Evolutionary conservation across 2,888 invertebrate species (phyloP).

Genomic region (Balanococcus diminutus): DNA sequence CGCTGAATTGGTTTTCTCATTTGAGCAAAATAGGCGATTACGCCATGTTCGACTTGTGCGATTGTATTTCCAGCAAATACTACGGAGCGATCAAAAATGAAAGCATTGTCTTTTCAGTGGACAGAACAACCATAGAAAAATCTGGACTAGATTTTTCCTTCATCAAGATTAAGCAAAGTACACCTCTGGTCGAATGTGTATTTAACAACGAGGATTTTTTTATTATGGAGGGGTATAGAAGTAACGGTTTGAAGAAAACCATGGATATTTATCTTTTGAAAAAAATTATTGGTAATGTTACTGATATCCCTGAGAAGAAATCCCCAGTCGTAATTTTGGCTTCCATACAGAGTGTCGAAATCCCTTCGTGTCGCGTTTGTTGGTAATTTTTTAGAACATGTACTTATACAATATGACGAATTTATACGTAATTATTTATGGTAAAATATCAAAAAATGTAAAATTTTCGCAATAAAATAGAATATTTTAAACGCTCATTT

Average conservation of each 20-base stretch:
- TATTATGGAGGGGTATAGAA: background rate
- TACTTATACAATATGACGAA: background rate
- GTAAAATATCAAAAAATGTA: background rate
- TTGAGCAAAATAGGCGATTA: background rate
- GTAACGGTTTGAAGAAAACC: background rate
- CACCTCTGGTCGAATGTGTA: background rate
- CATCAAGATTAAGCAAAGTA: background rate
- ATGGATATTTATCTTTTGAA: background rate
- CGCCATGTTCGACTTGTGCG: background rate
- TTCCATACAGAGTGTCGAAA: background rate
- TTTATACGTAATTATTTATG: too few relatives aligned
- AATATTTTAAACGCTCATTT: background rate
- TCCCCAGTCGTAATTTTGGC: background rate
- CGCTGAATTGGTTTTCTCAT: slow-evolving; percentile 22
- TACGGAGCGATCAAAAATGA: background rate
- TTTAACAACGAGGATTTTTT: background rate
- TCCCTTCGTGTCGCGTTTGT: background rate
- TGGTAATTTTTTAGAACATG: too few relatives aligned
- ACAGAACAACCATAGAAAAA: background rate
- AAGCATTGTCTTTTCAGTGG: background rate
- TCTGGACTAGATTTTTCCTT: background rate
- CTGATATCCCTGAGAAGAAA: background rate
- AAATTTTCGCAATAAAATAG: background rate
- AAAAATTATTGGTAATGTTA: background rate
- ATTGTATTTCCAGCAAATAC: background rate